These are phyloP conservation scores for Hedychridium roseum DNA, from an alignment of 2,888 invertebrate genomes.

Conservation along the genomic window DNA sequence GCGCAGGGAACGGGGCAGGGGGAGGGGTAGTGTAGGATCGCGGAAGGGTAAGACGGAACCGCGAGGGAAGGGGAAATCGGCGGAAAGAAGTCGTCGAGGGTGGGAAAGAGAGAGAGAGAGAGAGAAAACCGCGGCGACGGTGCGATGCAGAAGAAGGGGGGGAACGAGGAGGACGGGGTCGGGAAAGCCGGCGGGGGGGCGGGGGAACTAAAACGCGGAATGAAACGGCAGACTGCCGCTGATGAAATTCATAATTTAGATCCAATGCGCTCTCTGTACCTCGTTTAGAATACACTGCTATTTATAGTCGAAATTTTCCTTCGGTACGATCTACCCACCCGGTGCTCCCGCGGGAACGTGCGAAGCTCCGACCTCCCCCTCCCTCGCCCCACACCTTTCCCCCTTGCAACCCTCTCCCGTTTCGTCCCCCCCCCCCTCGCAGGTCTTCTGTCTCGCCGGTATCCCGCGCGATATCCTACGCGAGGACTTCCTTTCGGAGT, in stretches of 20 bases:
- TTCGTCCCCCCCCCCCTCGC: not conserved
- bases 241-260: conserved; percentile 66
- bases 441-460: too few species aligned
- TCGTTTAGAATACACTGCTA: conserved; percentile 65
- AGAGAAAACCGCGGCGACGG: conserved; percentile 20
- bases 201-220: conserved; percentile 54
- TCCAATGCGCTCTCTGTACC: conserved; percentile 63
- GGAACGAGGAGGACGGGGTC: conserved; percentile 19
- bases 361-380: conserved; percentile 14
- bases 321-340: conserved; percentile 44
- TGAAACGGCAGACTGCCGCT: conserved; percentile 63
- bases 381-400: conserved; percentile 7
- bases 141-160: conserved; percentile 23
- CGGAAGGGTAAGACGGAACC: conserved; percentile 7
- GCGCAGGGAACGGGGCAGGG: conserved; percentile 25
- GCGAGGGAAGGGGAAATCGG: conserved; percentile 26
- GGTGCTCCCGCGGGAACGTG: conserved; percentile 10
- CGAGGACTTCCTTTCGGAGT: too few species aligned
- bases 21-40: conserved; percentile 22
- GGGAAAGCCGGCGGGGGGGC: conserved; percentile 31
- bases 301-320: conserved; percentile 64
- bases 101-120: conserved; percentile 16
- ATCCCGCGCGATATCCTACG: too few species aligned
- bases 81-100: conserved; percentile 8
- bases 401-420: conserved; percentile 12